A percentile compares a stretch with the other conserved stretches of the same genome.
phyloP scores from a whole-genome alignment of 2,113 vertebrate species.

The Ophiodon elongatus region DNA sequence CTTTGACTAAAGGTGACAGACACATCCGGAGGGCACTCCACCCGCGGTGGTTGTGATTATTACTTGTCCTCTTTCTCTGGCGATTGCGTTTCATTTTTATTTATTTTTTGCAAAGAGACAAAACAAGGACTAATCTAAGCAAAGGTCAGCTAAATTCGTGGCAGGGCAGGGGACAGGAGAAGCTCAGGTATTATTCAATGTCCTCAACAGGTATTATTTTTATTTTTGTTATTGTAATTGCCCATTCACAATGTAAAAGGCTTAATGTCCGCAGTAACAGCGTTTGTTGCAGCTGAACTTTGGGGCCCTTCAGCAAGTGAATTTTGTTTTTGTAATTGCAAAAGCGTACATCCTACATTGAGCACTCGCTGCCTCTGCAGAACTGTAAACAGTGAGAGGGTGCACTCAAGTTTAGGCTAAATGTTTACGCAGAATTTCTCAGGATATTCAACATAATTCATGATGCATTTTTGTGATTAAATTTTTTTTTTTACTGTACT shows the following conservation, averaged over 20 bases:
- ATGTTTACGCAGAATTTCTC: not conserved
- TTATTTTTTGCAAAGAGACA: conserved; percentile 18
- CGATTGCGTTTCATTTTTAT: conserved; percentile 31
- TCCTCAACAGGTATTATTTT: conserved; percentile 26
- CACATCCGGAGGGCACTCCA: conserved; percentile 39
- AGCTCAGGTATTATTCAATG: conserved; percentile 8
- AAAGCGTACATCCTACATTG: not conserved
- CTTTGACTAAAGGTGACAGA: conserved; percentile 50
- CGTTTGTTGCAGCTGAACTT: conserved; percentile 29
- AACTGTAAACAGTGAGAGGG: not conserved
- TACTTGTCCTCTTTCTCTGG: conserved; percentile 29
- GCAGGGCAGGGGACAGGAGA: not conserved
- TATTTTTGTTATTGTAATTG: conserved; percentile 12
- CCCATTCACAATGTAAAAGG: conserved; percentile 13
- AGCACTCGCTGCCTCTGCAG: not conserved
- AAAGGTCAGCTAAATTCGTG: conserved; percentile 33
- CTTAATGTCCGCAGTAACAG: conserved; percentile 32
- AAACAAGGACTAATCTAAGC: conserved; percentile 15
- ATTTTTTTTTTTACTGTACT: not conserved
- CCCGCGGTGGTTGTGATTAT: conserved; percentile 21
- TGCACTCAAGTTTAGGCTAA: conserved; percentile 5
- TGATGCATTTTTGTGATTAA: not conserved
- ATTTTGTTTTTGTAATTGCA: not conserved
- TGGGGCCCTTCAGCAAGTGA: conserved; percentile 11
- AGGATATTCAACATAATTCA: not conserved